phyloP scores from a whole-genome alignment of 2,797 vertebrate species.

The Danio albolineatus region DNA sequence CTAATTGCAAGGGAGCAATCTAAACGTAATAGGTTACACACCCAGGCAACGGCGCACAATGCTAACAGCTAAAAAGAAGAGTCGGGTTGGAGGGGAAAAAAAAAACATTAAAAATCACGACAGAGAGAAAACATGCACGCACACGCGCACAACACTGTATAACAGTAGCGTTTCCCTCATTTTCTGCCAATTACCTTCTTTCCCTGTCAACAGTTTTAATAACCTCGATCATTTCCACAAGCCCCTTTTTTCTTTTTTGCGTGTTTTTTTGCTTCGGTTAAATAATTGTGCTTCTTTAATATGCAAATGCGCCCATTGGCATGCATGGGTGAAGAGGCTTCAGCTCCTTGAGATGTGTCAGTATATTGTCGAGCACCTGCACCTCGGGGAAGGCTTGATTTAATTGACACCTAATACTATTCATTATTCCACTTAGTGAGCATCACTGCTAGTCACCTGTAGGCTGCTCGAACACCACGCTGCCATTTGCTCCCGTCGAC shows the following conservation, averaged over 20 bases:
- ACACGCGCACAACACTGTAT: constrained; percentile 86
- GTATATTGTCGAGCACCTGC: constrained; percentile 98
- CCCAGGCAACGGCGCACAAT: constrained; percentile 98
- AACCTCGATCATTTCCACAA: constrained; percentile 97
- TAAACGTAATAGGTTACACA: constrained; percentile 99
- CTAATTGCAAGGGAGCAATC: constrained; percentile 99
- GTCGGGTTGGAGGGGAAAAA: constrained; percentile 20
- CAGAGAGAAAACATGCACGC: constrained; percentile 49
- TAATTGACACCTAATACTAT: constrained; percentile 99
- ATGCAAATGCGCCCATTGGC: constrained; percentile 94
- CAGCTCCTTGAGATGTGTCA: constrained; percentile 94
- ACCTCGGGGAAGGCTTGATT: constrained; percentile 92
- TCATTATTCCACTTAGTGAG: constrained; percentile 99
- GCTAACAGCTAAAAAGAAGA: constrained; percentile 80
- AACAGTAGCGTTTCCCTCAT: constrained; percentile 97
- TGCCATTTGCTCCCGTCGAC: constrained; percentile 86
- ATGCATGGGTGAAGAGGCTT: constrained; percentile 97
- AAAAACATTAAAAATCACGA: constrained; percentile 17
- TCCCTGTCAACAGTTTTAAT: constrained; percentile 99
- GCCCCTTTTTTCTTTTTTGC: constrained; percentile 84
- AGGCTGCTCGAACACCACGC: constrained; percentile 81
- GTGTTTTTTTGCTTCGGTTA: constrained; percentile 89
- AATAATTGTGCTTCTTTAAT: constrained; percentile 99
- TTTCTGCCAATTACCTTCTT: constrained; percentile 99
- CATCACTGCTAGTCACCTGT: constrained; percentile 98